phyloP scores from a whole-genome alignment of 2,797 vertebrate genomes.

The Mus minutoides region DNA sequence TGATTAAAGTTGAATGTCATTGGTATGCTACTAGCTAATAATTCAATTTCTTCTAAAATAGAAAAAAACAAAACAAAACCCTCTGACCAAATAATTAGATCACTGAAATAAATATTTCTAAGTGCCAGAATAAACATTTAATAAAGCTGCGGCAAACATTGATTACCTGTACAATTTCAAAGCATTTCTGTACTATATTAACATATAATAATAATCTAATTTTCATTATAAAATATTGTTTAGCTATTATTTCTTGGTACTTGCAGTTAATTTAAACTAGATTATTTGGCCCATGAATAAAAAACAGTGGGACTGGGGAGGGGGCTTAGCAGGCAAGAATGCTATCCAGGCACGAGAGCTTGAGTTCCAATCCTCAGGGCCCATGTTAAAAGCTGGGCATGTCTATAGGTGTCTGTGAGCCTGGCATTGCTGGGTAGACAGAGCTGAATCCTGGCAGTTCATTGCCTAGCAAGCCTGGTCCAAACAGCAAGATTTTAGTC shows the following conservation, averaged over 20 bases:
- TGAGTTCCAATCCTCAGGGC: too few species aligned
- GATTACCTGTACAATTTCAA: slow-evolving; percentile 45
- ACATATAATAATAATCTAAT: not conserved
- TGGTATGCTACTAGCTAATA: slow-evolving; percentile 15
- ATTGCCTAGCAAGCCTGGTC: not conserved
- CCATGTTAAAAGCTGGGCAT: not conserved
- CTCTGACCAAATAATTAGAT: slow-evolving; percentile 44
- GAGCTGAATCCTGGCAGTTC: not conserved
- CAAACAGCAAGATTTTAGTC: not conserved
- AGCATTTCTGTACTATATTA: not conserved
- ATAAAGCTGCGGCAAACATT: slow-evolving; percentile 11
- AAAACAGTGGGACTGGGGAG: not conserved
- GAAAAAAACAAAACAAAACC: not conserved
- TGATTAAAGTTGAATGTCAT: slow-evolving; percentile 38
- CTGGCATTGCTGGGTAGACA: not conserved
- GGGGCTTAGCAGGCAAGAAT: too few species aligned
- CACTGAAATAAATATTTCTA: slow-evolving; percentile 58
- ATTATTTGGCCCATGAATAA: not conserved
- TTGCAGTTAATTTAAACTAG: slow-evolving; percentile 37
- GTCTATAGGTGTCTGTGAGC: not conserved
- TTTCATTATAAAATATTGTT: slow-evolving; percentile 23
- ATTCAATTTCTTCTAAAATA: slow-evolving; percentile 47
- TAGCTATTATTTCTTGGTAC: slow-evolving; percentile 38
- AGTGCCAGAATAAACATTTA: slow-evolving; percentile 17
- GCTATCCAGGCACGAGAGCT: not conserved